Conservation (phyloP, 2,888 invertebrate species). For the Dicyrtomina minuta region DNA sequence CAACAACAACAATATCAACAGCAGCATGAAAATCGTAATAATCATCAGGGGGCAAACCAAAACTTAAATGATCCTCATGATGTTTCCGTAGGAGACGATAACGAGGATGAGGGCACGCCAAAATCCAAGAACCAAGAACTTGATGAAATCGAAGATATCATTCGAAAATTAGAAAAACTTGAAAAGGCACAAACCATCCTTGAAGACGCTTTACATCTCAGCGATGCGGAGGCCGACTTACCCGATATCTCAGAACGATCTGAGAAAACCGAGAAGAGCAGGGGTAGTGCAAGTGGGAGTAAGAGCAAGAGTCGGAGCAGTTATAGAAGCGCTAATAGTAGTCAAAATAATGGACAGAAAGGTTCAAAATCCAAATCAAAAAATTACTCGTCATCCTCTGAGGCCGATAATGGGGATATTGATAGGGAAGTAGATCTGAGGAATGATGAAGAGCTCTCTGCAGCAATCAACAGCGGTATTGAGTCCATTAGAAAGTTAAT, state of each 20-base stretch:
- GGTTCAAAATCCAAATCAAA: neutral
- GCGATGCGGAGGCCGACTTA: slow-evolving; percentile 21
- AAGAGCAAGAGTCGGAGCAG: too few relatives aligned
- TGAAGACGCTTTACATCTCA: slow-evolving; percentile 31
- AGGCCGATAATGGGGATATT: neutral
- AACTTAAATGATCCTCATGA: too few relatives aligned
- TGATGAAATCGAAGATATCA: slow-evolving; percentile 21
- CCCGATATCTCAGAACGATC: slow-evolving; percentile 13
- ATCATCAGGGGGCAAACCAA: too few relatives aligned
- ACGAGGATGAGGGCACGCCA: neutral
- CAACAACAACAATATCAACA: too few relatives aligned
- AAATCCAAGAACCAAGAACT: neutral
- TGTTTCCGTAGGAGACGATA: too few relatives aligned
- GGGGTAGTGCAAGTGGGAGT: too few relatives aligned
- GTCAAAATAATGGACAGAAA: neutral
- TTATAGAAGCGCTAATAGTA: neutral
- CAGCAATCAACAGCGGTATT: slow-evolving; percentile 35
- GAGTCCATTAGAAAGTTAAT: slow-evolving; percentile 37
- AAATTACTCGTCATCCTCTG: neutral
- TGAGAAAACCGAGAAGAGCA: neutral
- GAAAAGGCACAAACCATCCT: slow-evolving; percentile 36
- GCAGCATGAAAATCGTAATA: too few relatives aligned
- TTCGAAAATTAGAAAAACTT: slow-evolving; percentile 34
- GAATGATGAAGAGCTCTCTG: slow-evolving; percentile 19
- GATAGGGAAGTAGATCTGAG: neutral